These are phyloP conservation scores for Papilio elwesi DNA, from an alignment of 2,888 invertebrate genomes.

Conservation along the genomic window DNA sequence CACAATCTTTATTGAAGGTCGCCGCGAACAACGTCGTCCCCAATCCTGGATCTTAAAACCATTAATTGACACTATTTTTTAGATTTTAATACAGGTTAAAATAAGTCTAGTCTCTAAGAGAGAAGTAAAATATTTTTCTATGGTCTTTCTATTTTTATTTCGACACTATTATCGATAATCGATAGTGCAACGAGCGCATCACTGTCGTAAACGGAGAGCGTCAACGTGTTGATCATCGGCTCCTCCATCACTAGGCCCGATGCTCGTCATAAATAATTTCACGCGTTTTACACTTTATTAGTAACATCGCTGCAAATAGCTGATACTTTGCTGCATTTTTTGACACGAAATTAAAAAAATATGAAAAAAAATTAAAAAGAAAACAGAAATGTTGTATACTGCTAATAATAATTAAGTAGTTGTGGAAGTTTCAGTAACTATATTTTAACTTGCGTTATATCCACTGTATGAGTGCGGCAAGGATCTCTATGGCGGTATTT, in stretches of 20 bases:
- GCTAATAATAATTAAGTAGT: too few relatives aligned
- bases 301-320: constrained; percentile 42
- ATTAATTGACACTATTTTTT: not conserved
- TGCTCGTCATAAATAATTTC: constrained; percentile 43
- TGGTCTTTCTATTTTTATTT: not conserved
- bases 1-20: too few relatives aligned
- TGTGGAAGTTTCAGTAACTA: too few relatives aligned
- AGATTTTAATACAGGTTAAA: too few relatives aligned
- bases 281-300: constrained; percentile 44
- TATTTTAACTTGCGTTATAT: not conserved
- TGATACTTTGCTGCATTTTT: constrained; percentile 28
- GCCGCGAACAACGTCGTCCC: too few relatives aligned
- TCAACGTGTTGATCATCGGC: constrained; percentile 37
- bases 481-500: too few relatives aligned
- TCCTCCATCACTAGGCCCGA: constrained; percentile 24
- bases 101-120: too few relatives aligned
- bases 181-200: not conserved
- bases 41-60: too few relatives aligned
- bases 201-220: constrained; percentile 26
- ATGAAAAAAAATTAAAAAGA: too few relatives aligned
- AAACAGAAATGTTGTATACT: too few relatives aligned
- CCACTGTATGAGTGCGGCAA: too few relatives aligned
- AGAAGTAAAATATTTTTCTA: too few relatives aligned
- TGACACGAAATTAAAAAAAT: not conserved
- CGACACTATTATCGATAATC: constrained; percentile 19